These are phyloP conservation scores for Alitta virens DNA, from an alignment of 2,888 invertebrate species.

Conservation along the genomic window DNA sequence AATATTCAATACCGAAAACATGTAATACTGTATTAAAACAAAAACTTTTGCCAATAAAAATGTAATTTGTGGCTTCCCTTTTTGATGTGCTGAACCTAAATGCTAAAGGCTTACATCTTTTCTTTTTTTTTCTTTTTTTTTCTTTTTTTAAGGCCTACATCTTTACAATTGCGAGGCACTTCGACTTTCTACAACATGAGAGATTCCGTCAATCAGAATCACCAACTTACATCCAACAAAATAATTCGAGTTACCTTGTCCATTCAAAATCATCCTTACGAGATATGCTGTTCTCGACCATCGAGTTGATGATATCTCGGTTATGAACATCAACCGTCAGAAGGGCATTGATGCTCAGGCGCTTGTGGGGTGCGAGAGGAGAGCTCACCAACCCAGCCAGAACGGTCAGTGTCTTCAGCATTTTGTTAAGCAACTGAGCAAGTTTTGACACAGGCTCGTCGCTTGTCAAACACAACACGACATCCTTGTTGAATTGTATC, in stretches of 20 bases:
- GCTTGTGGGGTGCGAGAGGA: slow-evolving; percentile 40
- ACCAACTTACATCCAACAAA: too few species aligned
- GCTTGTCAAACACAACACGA: slow-evolving; percentile 39
- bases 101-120: too few species aligned
- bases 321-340: slow-evolving; percentile 55
- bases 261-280: slow-evolving; percentile 54
- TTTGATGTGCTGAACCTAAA: too few species aligned
- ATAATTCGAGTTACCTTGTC: slow-evolving; percentile 49
- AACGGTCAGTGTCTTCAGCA: slow-evolving; percentile 41
- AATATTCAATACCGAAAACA: too few species aligned
- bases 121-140: too few species aligned
- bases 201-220: too few species aligned
- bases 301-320: slow-evolving; percentile 48
- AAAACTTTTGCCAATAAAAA: too few species aligned
- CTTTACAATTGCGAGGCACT: too few species aligned
- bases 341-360: slow-evolving; percentile 53
- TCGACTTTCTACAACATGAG: too few species aligned
- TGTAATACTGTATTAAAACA: too few species aligned
- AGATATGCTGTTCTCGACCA: slow-evolving; percentile 46
- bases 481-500: slow-evolving; percentile 54
- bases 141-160: too few species aligned
- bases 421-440: slow-evolving; percentile 37
- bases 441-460: slow-evolving; percentile 34
- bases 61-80: too few species aligned
- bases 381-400: slow-evolving; percentile 50